phyloP scores from a whole-genome alignment of 2,888 invertebrate species.

The Drosophila subquinaria region DNA sequence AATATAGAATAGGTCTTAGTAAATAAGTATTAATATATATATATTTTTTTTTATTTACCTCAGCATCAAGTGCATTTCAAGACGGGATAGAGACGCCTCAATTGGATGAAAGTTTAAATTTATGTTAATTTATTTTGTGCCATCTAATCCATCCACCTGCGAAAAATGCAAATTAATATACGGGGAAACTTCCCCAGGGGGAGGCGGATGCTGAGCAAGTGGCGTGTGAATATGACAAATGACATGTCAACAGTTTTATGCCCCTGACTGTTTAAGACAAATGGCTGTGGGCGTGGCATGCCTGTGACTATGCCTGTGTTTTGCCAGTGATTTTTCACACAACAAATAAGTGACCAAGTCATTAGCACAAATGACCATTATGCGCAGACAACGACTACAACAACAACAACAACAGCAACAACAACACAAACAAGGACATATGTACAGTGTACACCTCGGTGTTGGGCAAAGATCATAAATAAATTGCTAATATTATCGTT shows the following conservation, averaged over 20 bases:
- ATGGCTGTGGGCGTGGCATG: conserved; percentile 70
- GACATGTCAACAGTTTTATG: conserved; percentile 67
- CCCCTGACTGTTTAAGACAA: conserved; percentile 65
- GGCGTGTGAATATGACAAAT: conserved; percentile 73
- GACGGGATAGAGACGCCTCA: conserved; percentile 14
- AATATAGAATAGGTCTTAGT: too few relatives aligned
- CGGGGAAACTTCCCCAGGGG: conserved; percentile 15
- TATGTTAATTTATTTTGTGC: conserved; percentile 1
- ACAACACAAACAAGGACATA: conserved; percentile 23
- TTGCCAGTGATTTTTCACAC: conserved; percentile 69
- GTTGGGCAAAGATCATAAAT: conserved; percentile 34
- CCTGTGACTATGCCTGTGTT: conserved; percentile 30
- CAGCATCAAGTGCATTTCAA: neutral
- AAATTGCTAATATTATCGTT: conserved; percentile 19
- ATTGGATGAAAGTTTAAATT: conserved; percentile 14
- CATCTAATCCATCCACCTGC: conserved; percentile 24
- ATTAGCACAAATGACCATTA: conserved; percentile 74
- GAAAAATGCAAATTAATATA: conserved; percentile 46
- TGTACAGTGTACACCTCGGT: conserved; percentile 23
- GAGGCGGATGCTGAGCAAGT: neutral
- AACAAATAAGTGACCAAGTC: conserved; percentile 52
- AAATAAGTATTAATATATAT: neutral
- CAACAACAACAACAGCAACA: conserved; percentile 15
- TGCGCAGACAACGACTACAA: conserved; percentile 49
- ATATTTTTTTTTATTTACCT: conserved; percentile 4